These are phyloP conservation scores for Eupithecia centaureata DNA, from an alignment of 2,888 invertebrate genomes.

Conservation along the genomic window DNA sequence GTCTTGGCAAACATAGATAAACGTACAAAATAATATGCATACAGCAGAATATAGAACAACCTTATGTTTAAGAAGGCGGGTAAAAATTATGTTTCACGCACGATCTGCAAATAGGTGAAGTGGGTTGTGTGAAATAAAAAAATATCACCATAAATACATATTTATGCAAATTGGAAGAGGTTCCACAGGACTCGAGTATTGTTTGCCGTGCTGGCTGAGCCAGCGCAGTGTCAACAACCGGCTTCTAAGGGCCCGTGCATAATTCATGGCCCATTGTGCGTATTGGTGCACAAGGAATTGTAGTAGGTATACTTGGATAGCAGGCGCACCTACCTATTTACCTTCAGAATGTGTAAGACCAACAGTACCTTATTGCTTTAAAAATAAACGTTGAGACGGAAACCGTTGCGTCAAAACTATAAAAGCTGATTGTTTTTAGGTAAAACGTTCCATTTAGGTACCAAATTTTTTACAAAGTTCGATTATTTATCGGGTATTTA, in stretches of 20 bases:
- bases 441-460: too few species aligned
- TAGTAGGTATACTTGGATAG: constrained; percentile 2
- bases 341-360: background rate
- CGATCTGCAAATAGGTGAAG: constrained; percentile 16
- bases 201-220: constrained; percentile 46
- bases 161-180: constrained; percentile 54
- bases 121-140: constrained; percentile 21
- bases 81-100: constrained; percentile 16
- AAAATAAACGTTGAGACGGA: background rate
- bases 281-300: constrained; percentile 44
- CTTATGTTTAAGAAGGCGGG: too few species aligned
- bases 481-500: too few species aligned
- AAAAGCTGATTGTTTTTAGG: background rate
- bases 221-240: constrained; percentile 67
- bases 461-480: too few species aligned
- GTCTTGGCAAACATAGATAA: too few species aligned
- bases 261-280: constrained; percentile 71
- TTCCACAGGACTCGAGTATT: constrained; percentile 48
- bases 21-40: too few species aligned
- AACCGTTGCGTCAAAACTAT: background rate
- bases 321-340: background rate
- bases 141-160: constrained; percentile 40
- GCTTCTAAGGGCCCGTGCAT: constrained; percentile 64
- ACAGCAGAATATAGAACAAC: too few species aligned
- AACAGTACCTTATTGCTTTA: background rate